Evolutionary conservation across 1,140 invertebrate genomes (phyloP), one percentile per base, ranked within the genome.

Genomic region (Leptoteleia sp.): DNA sequence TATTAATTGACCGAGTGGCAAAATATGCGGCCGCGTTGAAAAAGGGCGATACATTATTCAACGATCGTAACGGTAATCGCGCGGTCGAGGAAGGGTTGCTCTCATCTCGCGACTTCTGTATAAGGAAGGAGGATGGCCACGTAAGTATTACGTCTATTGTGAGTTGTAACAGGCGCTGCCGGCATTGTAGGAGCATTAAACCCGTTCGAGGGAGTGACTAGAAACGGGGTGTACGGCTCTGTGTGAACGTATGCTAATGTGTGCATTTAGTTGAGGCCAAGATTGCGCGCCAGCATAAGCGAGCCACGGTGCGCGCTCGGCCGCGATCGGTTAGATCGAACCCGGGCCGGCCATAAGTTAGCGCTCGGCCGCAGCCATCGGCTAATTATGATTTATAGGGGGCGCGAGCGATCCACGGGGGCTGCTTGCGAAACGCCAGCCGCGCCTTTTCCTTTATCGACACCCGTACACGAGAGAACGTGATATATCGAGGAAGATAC

Each of bases 321-420:
- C 29, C 35, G 27, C 19, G 43, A 40, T n/a, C n/a, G n/a, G n/a
- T n/a, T n/a, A n/a, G n/a, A n/a, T n/a, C n/a, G n/a, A n/a, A n/a
- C n/a, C n/a, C n/a, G n/a, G n/a, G n/a, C n/a, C n/a, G n/a, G n/a
- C n/a, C 43, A 29, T 40, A 45, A 50, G 48, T 37, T 40, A 72
- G 47, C 38, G 68, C 19, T 22, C 19, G 35, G 25, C 31, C 6
- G 7, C 52, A 42, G 52, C 37, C 12, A 75, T 65, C 62, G 65
- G 43, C 37, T 72, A 78, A 78, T 78, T 78, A 67, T 72, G 76
- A 78, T 72, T 78, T 71, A 71, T 77, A 54, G 52, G 57, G 64
- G 67, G 65, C 55, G 45, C 45, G 25, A 57, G 22, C 42, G 52
- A 71, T 70, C 40, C 57, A 77, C 64, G 68, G 54, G 67, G 61